Percentiles rank a stretch among this genome's conserved stretches.
Evolutionary conservation across 1,140 invertebrate species (phyloP).

Genomic region (Papilio xuthus): DNA sequence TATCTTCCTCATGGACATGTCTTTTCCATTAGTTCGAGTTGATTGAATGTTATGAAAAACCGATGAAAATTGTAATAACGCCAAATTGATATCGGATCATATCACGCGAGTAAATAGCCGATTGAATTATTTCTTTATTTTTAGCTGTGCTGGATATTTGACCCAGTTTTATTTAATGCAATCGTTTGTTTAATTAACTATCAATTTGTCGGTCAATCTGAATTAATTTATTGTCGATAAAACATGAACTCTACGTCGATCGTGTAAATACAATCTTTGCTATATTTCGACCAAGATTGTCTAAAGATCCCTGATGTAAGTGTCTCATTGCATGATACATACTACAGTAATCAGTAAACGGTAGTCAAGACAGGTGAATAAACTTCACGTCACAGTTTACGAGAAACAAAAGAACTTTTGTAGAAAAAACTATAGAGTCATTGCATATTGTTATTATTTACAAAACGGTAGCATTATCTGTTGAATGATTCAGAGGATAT

Average conservation of each 20-base stretch:
- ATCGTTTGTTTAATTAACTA: not conserved
- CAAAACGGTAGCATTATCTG: slow-evolving; percentile 63
- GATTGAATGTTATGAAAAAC: not conserved
- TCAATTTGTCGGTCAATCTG: not conserved
- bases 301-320: no score
- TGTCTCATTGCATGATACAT: not conserved
- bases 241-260: not conserved
- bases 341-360: not conserved
- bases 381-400: not conserved
- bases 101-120: not conserved
- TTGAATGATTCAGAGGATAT: slow-evolving; percentile 63
- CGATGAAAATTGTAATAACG: not conserved
- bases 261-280: no score
- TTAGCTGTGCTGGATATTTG: not conserved
- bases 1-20: not conserved
- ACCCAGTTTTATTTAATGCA: slow-evolving; percentile 4
- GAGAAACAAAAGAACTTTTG: not conserved
- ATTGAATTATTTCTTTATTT: not conserved
- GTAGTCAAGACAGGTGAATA: not conserved
- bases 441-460: slow-evolving; percentile 51
- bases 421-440: not conserved
- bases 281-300: no score
- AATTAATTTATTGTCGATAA: not conserved
- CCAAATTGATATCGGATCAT: not conserved
- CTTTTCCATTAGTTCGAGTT: not conserved